Base-by-base conservation (phyloP, 2,113 vertebrate genomes). In the Neofelis nebulosa region DNA sequence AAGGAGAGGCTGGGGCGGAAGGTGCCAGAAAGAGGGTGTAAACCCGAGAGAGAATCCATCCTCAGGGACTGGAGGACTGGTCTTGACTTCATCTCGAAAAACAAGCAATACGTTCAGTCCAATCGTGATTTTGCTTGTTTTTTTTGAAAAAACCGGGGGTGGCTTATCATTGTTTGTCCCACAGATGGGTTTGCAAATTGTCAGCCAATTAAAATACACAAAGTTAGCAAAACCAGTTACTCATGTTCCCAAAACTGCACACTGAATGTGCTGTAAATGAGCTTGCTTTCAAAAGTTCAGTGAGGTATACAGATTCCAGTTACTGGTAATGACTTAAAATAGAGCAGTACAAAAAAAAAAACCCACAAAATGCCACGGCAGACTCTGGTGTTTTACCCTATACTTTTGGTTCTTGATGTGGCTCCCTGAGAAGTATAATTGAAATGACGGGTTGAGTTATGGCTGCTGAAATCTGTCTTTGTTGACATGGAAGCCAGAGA, bases 301-400 rank as follows among this genome's bases (percentile, higher is more conserved):
- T 82, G 33, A 97, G 73, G 82, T 94, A 89, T 65, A 79, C 16
- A 73, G 92, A 96, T 95, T 97, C 95, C 96, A 93, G 52, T 95
- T 98, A 95, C 87, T 95, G 74, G 45, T 82, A 97, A 87, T 94
- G 85, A 97, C 84, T 96, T 63, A 97, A 98, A 97, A 38, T 97
- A 94, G 5, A 55, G n/a, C 95, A 97, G 15, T 92, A 50, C 91
- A 97, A 61, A 55, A 55, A 55, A 61, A 45, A 45, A 45, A 45
- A 9, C 45, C 8, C 45, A 45, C 45, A 45, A 45, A 96, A 96
- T 96, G 97, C 93, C 69, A 81, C 52, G 91, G 48, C 7, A 13
- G 3, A 92, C 1, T 96, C 73, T 83, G 82, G 57, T 80, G 98
- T 97, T 92, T 12, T 8, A 87, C 52, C 15, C 31, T 85, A 88